Evolutionary conservation across 2,797 vertebrate genomes (phyloP).

Genomic region (Cuculus canorus): DNA sequence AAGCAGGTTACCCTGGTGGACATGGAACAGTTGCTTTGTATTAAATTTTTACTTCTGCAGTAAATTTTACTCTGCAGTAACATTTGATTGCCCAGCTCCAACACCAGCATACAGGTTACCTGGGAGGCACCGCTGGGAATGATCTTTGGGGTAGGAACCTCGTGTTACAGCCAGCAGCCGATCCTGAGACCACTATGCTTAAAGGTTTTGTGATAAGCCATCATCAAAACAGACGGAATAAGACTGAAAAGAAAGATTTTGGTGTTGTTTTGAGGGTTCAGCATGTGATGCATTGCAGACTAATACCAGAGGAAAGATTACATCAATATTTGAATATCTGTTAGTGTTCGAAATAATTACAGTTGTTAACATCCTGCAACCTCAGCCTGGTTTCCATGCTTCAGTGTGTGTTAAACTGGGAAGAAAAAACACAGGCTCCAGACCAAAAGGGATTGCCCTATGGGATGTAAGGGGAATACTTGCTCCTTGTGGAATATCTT

Average conservation of each 20-base stretch:
- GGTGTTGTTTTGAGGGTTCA: not conserved
- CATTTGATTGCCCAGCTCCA: not conserved
- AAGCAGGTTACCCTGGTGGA: not conserved
- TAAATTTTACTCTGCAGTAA: fast-evolving
- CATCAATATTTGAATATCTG: not conserved
- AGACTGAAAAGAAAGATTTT: not conserved
- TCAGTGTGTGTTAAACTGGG: not conserved
- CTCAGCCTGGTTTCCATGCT: not conserved
- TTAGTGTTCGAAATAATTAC: not conserved
- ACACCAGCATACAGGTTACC: not conserved
- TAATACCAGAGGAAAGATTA: not conserved
- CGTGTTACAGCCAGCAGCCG: not conserved
- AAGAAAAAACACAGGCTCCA: not conserved
- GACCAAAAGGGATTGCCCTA: not conserved
- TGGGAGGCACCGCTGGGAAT: not conserved
- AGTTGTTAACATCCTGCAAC: not conserved
- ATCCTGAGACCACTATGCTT: not conserved
- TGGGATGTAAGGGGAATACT: not conserved
- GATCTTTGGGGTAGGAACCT: not conserved
- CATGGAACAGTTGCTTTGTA: not conserved
- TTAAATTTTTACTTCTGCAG: not conserved
- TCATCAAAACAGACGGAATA: not conserved
- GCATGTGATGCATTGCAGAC: not conserved
- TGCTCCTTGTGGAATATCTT: not conserved
- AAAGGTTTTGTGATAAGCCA: not conserved